phyloP scores from a whole-genome alignment of 2,888 invertebrate species.

The Callinectes sapidus region DNA sequence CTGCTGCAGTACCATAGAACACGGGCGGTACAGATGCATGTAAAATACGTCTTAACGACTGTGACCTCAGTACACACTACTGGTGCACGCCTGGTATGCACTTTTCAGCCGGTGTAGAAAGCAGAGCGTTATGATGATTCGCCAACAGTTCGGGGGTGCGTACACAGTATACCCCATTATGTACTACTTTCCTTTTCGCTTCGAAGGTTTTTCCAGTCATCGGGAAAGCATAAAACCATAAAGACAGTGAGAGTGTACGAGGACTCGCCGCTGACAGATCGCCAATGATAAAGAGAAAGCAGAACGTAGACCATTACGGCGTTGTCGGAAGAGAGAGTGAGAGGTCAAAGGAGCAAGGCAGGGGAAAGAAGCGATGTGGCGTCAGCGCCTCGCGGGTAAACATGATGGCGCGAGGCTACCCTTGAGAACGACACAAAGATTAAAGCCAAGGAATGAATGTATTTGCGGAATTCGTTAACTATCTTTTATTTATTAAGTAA shows the following conservation, averaged over 20 bases:
- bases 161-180: not conserved
- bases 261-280: not conserved
- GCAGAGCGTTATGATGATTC: not conserved
- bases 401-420: not conserved
- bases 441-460: too few species aligned
- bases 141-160: not conserved
- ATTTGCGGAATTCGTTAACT: too few species aligned
- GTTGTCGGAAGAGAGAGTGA: conserved; percentile 30
- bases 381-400: not conserved
- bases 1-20: too few species aligned
- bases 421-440: too few species aligned
- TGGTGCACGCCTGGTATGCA: not conserved
- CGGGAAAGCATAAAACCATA: not conserved
- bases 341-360: not conserved
- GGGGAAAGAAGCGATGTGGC: not conserved
- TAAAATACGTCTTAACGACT: not conserved
- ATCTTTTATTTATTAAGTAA: not conserved
- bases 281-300: conserved; percentile 4
- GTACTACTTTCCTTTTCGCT: not conserved
- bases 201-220: conserved; percentile 9
- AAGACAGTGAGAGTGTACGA: conserved; percentile 1
- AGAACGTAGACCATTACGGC: not conserved
- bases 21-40: not conserved
- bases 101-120: not conserved
- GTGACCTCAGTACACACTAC: not conserved